Base-by-base conservation (phyloP, 2,113 vertebrate species). In the Spea multiplicata region DNA sequence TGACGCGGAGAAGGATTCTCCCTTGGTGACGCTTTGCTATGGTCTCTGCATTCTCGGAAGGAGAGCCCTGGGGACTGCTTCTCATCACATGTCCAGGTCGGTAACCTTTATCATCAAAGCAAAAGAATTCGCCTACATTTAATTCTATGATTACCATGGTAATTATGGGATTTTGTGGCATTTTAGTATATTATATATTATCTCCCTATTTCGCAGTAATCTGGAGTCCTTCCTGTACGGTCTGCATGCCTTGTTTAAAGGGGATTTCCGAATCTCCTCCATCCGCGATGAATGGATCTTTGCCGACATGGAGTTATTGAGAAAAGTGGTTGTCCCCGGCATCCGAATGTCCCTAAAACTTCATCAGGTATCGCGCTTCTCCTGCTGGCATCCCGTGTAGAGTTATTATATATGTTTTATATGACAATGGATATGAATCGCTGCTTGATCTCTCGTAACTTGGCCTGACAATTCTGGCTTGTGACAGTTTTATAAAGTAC, bases 81-180 rank as follows among this genome's bases (percentile, higher is more conserved):
- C 97, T 8, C 97, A 99, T 87, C 96, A 99, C 81, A 99, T 99
- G 97, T 98, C 97, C 84, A 99, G 97, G 97, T 99, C 87, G 86
- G 74, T 1, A 2, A 3, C 12, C 30, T 48, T n/a, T 8, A 4
- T 49, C 48, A 49, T 49, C 47, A 5, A 6, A 8, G 17, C 7
- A 30, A 30, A 30, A 30, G 30, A 30, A 30, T 30, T 30, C 30
- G 2, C 30, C 30, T 30, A 30, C 30, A 30, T 30, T 30, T 30
- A 30, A 30, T 30, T 30, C 30, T 30, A 2, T 30, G 2, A 30
- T 30, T 30, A 1, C 30, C 2, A 2, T 30, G 30, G 30, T 1
- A 1, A 30, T 30, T 30, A 30, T 30, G 30, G 30, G 30, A 30
- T 30, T 1, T 30, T 30, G 2, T 30, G 30, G 30, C 30, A 2